Base-by-base conservation (phyloP, 2,888 invertebrate species). In the Oconnorella tubifera region DNA sequence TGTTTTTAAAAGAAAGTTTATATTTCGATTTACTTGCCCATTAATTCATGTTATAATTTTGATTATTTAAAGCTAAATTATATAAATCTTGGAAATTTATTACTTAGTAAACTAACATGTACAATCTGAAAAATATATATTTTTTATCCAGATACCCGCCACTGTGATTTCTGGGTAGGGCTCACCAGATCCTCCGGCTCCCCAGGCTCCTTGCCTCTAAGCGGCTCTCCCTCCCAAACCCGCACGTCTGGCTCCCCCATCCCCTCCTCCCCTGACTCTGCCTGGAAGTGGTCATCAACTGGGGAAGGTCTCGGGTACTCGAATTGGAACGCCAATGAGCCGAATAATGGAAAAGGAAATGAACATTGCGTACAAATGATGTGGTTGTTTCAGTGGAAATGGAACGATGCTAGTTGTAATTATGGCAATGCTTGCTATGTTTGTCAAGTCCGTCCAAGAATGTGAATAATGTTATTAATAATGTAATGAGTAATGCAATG, bases 281-380 rank as follows among this genome's bases (percentile, higher is more conserved):
- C 56, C 28, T 50, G 50, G 32, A n/a, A 14, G 2, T 56, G 56
- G 55, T 48, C 48, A 23, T 68, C 58, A n/a, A 63, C 33, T 69
- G 72, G 72, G 48, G 40, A 59, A 2, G 25, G 68, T 10, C 51
- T 68, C 40, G 32, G 27, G 32, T 72, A 65, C 68, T n/a, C 57
- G 58, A 66, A 70, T 70, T 72, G 72, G 72, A 68, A 71, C 63
- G 55, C 58, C 62, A 64, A 70, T 50, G 72, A 72, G 56, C 72
- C 72, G 1, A 72, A 72, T 64, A 72, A 72, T 61, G 65, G 68
- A 29, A 64, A 66, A 57, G 64, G 68, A 29, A 55, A 67, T 58
- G 72, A 72, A 59, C 66, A 71, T 64, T 72, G 72, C 64, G 59
- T 67, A 31, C 68, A 71, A 56, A 70, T 71, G 69, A 33, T 70